Percentiles rank a stretch among this genome's conserved stretches.
These are phyloP conservation scores for Cercopithecus neglectus DNA, from an alignment of 2,797 vertebrate genomes.

Conservation along the genomic window DNA sequence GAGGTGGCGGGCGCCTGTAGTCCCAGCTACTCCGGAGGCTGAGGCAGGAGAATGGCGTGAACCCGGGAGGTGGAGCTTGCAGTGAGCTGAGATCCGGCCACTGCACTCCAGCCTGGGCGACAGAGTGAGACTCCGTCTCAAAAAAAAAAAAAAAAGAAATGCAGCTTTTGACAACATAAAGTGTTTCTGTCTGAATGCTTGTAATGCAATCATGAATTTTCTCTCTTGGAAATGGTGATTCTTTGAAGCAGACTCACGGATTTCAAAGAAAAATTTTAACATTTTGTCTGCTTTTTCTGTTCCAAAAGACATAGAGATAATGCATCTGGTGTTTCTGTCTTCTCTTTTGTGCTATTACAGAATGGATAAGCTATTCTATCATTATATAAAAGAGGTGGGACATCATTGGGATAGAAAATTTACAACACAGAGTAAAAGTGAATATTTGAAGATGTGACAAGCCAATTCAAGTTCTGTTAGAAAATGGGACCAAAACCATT, in stretches of 20 bases:
- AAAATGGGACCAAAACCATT: not conserved
- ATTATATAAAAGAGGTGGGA: not conserved
- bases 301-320: slow-evolving; percentile 67
- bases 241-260: slow-evolving; percentile 70
- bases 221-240: slow-evolving; percentile 62
- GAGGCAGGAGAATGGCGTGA: too few relatives aligned
- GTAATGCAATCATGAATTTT: not conserved
- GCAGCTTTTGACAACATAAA: not conserved
- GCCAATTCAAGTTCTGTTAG: slow-evolving; percentile 42
- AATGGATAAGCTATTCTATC: not conserved
- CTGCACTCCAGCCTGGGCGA: too few relatives aligned
- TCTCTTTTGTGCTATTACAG: slow-evolving; percentile 30
- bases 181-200: not conserved
- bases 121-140: too few relatives aligned
- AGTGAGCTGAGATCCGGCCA: too few relatives aligned
- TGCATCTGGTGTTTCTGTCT: not conserved
- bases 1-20: too few relatives aligned
- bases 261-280: slow-evolving; percentile 70
- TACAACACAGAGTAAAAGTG: slow-evolving; percentile 13
- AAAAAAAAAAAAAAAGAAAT: too few relatives aligned
- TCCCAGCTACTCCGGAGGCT: too few relatives aligned
- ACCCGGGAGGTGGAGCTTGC: too few relatives aligned
- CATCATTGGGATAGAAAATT: slow-evolving; percentile 11
- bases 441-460: slow-evolving; percentile 41
- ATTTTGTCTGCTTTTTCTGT: slow-evolving; percentile 52